Base-by-base conservation (phyloP, 2,888 invertebrate genomes). In the Heliconius charithonia region DNA sequence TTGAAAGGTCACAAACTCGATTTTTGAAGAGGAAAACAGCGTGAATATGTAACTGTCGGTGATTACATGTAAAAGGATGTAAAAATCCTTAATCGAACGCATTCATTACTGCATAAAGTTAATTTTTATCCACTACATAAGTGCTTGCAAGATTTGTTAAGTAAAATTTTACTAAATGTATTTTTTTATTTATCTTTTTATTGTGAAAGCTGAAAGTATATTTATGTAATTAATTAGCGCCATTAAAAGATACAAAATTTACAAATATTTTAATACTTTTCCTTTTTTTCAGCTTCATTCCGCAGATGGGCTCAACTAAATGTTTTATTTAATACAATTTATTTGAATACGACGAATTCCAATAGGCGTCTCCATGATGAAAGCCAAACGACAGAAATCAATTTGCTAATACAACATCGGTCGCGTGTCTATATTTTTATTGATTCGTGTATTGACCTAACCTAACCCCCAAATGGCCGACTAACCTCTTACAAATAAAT, bases 351-450 rank as follows among this genome's bases (percentile, higher is more conserved):
- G 9, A 59, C 59, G 16, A 25, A 25, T 59, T 59, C 25, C 16
- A 59, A 72, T 13, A 37, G n/a, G 13, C 4, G 9, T 59, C 25
- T 25, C 32, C 9, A 71, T 65, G 65, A 27, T 56, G 76, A 59
- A 56, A 70, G 41, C 59, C 4, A 71, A 56, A 56, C 7, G n/a
- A 22, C 32, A 72, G n/a, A 72, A 32, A 56, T 59, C 59, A 72
- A 32, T 72, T 77, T 72, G 72, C 72, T 37, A 72, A 72, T 56
- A 27, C 45, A 74, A 65, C 69, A 65, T 56, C 70, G 70, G 51
- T 67, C 66, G 62, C 78, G 59, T 76, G 80, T 80, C 80, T 76
- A 74, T 78, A 76, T 78, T 78, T 79, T 80, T 78, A 78, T 76
- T 59, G 80, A 78, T 78, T 80, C 72, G 75, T 77, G 41, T 69